phyloP scores from a whole-genome alignment of 92 coral and sea anemone genomes.

The Phenganax subtilis region DNA sequence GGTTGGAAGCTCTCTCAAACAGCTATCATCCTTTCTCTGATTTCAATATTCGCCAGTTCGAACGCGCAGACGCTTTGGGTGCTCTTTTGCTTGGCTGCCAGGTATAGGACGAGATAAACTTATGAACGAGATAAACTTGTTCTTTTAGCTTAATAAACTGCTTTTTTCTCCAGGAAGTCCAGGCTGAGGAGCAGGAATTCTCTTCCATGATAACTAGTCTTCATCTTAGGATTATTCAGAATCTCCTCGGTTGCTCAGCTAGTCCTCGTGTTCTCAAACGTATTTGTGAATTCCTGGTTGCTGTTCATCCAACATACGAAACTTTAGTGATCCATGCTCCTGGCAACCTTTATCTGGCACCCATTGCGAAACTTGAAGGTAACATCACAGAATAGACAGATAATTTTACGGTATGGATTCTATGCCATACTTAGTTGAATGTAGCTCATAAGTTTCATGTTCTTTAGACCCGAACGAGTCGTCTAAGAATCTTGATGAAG shows the following conservation, averaged over 20 bases:
- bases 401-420: background rate
- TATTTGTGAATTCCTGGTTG: slow-evolving; percentile 89
- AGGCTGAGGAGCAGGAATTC: slow-evolving; percentile 64
- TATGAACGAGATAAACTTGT: background rate
- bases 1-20: slow-evolving; percentile 83
- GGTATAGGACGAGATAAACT: slow-evolving; percentile 42
- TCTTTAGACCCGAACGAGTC: background rate
- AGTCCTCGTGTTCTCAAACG: slow-evolving; percentile 82
- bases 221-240: slow-evolving; percentile 82
- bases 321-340: slow-evolving; percentile 72
- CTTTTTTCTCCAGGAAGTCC: slow-evolving; percentile 64
- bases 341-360: slow-evolving; percentile 33
- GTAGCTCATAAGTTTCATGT: background rate
- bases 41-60: slow-evolving; percentile 86
- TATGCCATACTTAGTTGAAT: background rate
- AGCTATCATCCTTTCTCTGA: slow-evolving; percentile 74
- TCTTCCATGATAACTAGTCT: slow-evolving; percentile 69
- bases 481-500: background rate
- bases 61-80: slow-evolving; percentile 81
- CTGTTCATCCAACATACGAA: slow-evolving; percentile 85
- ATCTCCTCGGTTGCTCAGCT: slow-evolving; percentile 79
- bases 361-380: slow-evolving; percentile 41
- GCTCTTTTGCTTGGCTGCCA: slow-evolving; percentile 94
- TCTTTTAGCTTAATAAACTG: background rate
- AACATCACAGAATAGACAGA: background rate